Base-by-base conservation (phyloP, 2,888 invertebrate species). In the Phlogophora meticulosa region DNA sequence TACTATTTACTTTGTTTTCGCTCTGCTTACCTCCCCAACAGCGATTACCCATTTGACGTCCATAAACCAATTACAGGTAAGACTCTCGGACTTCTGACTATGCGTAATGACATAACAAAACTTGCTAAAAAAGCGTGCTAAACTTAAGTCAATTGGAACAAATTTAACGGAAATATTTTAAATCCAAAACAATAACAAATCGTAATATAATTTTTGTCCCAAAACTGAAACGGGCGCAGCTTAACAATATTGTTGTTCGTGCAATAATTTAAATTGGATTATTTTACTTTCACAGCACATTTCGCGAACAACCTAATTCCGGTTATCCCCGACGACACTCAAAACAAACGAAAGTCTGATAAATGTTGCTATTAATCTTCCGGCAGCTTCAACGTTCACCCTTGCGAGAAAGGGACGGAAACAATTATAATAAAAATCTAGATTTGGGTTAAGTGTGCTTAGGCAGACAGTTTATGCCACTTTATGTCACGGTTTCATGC, bases 281-380 rank as follows among this genome's bases (percentile, higher is more conserved):
- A 91, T 91, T 88, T 89, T 88, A 87, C 88, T 90, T 89, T 82
- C 83, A 83, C 79, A 84, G 88, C 90, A 89, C 90, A 90, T 91
- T 90, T 88, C 79, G 89, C 82, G 87, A 91, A 89, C 89, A 91
- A 88, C 92, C 92, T 92, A 91, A 92, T 91, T 91, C 92, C 88
- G 90, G 90, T 88, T 91, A 91, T 92, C 88, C 89, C 85, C 90
- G 89, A 89, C 89, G 91, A 91, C 92, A 91, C 90, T 93, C 91
- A 92, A 92, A 93, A 92, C 93, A 93, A 92, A 92, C 92, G 92
- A 91, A 93, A 92, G 91, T 92, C 92, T 92, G 93, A 93, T 92
- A 92, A 93, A 93, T 93, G 92, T 88, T 86, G 85, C 90, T 86
- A 93, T 92, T 92, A 91, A 93, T 93, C 92, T 92, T 90, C 84